phyloP scores from a whole-genome alignment of 2,113 vertebrate species.

The Misgurnus anguillicaudatus region DNA sequence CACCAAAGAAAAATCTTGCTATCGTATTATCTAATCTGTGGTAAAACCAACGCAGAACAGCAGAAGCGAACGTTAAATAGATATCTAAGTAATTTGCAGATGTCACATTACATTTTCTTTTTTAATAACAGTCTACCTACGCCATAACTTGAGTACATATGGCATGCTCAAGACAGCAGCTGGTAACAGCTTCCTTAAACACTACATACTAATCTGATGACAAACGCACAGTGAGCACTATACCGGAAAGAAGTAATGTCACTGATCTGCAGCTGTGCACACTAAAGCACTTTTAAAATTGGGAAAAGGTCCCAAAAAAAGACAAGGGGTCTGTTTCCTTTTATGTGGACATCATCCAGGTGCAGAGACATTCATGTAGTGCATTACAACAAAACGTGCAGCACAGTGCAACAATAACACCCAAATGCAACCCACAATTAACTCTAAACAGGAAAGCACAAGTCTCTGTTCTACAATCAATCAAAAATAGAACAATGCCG shows the following conservation, averaged over 20 bases:
- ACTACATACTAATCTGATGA: constrained; percentile 35
- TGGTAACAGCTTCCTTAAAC: constrained; percentile 43
- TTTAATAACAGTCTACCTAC: not conserved
- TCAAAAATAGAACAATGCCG: constrained; percentile 67
- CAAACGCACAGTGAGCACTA: constrained; percentile 30
- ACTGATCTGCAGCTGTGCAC: constrained; percentile 45
- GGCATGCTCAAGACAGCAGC: constrained; percentile 29
- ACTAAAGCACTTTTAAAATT: constrained; percentile 52
- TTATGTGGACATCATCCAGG: constrained; percentile 55
- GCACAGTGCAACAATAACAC: constrained; percentile 65
- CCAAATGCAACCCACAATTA: constrained; percentile 58
- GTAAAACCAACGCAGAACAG: no score
- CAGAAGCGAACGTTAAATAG: no score
- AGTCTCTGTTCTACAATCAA: constrained; percentile 60
- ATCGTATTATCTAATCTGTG: not conserved
- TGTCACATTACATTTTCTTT: not conserved
- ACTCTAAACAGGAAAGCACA: constrained; percentile 65
- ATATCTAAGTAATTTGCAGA: not conserved
- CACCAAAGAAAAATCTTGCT: not conserved
- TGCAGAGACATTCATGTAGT: constrained; percentile 67
- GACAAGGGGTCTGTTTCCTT: constrained; percentile 55
- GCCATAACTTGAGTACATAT: constrained; percentile 15
- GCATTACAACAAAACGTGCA: constrained; percentile 70
- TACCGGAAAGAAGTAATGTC: constrained; percentile 27
- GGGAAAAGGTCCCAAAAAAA: constrained; percentile 1